phyloP scores from a whole-genome alignment of 2,113 vertebrate genomes.

The Pseudorhombus dupliciocellatus region DNA sequence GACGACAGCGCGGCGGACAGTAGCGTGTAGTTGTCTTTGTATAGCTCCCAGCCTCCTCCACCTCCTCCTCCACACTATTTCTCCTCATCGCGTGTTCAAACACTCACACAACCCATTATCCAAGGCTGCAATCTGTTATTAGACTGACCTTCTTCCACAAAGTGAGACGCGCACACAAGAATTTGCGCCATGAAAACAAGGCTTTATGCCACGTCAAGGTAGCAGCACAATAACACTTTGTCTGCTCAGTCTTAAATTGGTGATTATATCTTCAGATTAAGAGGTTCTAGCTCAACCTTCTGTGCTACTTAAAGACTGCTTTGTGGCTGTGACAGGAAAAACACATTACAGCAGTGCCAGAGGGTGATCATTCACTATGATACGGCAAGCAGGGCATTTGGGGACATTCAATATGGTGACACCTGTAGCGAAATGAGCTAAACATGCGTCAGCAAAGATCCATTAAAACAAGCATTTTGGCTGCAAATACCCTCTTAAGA shows the following conservation, averaged over 20 bases:
- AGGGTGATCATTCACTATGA: not conserved
- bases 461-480: not conserved
- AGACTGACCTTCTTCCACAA: conserved; percentile 23
- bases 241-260: conserved; percentile 4
- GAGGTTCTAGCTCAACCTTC: not conserved
- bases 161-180: conserved; percentile 6
- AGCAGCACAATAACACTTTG: not conserved
- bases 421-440: not conserved
- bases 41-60: conserved; percentile 24
- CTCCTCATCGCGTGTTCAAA: conserved; percentile 4
- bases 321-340: not conserved
- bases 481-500: not conserved
- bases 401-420: not conserved
- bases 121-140: conserved; percentile 10
- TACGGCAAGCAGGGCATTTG: not conserved
- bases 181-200: not conserved
- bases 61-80: not conserved
- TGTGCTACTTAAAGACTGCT: not conserved
- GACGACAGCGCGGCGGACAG: conserved; percentile 40
- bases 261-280: not conserved
- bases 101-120: conserved; percentile 20
- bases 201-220: not conserved
- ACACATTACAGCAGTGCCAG: not conserved
- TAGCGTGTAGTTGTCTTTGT: conserved; percentile 47
- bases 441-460: not conserved